phyloP scores from a whole-genome alignment of 2,888 invertebrate genomes.

The Watsonalla cultraria region DNA sequence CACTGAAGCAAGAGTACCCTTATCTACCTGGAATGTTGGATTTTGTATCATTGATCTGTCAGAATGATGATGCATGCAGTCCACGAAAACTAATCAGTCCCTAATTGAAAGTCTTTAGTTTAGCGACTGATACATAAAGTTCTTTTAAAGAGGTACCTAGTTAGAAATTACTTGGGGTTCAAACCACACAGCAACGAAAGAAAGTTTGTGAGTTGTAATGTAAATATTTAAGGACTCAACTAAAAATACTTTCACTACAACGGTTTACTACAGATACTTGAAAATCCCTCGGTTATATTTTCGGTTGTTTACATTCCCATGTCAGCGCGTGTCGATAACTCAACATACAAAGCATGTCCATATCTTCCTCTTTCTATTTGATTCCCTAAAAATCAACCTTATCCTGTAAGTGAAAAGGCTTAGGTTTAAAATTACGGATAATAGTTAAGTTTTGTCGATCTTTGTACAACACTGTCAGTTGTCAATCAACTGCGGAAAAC shows the following conservation, averaged over 20 bases:
- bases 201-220: background rate
- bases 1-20: no score
- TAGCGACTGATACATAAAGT: no score
- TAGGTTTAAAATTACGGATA: background rate
- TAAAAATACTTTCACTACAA: constrained; percentile 5
- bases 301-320: constrained; percentile 69
- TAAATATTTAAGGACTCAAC: background rate
- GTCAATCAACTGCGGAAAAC: constrained; percentile 52
- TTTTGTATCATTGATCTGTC: no score
- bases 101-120: no score
- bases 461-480: constrained; percentile 36
- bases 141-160: no score
- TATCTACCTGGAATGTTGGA: no score
- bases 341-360: constrained; percentile 28
- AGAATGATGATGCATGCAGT: no score
- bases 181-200: no score
- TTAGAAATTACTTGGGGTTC: no score
- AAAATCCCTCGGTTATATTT: constrained; percentile 42
- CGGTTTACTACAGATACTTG: constrained; percentile 29
- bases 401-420: constrained; percentile 12
- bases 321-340: constrained; percentile 60
- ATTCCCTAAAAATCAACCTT: constrained; percentile 26
- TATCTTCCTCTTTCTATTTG: constrained; percentile 15
- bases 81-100: no score
- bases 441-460: constrained; percentile 12